A percentile compares a stretch with the other conserved stretches of the same genome.
phyloP scores from a whole-genome alignment of 1,140 invertebrate species.

The Eueides isabella region DNA sequence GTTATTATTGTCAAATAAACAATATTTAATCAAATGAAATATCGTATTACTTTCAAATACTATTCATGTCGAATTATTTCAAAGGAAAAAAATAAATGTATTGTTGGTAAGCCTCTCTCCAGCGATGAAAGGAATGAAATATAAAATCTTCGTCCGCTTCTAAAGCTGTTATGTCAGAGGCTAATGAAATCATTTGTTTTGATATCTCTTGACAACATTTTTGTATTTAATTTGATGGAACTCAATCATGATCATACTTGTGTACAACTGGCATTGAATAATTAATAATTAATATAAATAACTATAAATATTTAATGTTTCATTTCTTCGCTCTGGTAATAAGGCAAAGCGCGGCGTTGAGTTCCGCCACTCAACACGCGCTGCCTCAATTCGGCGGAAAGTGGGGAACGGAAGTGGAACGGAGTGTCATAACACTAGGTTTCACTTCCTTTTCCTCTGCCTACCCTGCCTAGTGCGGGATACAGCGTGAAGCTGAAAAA shows the following conservation, averaged over 20 bases:
- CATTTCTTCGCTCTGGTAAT: too few relatives aligned
- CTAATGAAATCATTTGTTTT: conserved; percentile 14
- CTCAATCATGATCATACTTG: neutral
- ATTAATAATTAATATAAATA: too few relatives aligned
- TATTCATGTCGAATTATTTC: neutral
- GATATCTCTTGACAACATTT: conserved; percentile 11
- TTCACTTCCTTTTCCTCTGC: too few relatives aligned
- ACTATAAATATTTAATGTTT: too few relatives aligned
- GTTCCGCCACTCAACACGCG: too few relatives aligned
- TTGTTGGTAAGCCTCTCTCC: conserved; percentile 1
- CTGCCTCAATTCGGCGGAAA: too few relatives aligned
- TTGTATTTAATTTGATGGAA: neutral
- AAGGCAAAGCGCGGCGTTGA: too few relatives aligned
- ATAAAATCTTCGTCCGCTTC: neutral
- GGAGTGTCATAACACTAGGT: too few relatives aligned
- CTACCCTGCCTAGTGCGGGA: too few relatives aligned
- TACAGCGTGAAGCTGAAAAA: too few relatives aligned
- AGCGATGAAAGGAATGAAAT: conserved; percentile 5
- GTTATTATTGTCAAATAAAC: neutral
- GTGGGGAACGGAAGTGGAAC: too few relatives aligned
- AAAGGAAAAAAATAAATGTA: neutral
- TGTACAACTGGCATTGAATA: neutral
- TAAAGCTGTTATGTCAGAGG: neutral
- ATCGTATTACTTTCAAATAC: neutral
- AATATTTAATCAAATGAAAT: neutral